These are phyloP conservation scores for Prinia subflava DNA, from an alignment of 2,113 vertebrate species.

Conservation along the genomic window DNA sequence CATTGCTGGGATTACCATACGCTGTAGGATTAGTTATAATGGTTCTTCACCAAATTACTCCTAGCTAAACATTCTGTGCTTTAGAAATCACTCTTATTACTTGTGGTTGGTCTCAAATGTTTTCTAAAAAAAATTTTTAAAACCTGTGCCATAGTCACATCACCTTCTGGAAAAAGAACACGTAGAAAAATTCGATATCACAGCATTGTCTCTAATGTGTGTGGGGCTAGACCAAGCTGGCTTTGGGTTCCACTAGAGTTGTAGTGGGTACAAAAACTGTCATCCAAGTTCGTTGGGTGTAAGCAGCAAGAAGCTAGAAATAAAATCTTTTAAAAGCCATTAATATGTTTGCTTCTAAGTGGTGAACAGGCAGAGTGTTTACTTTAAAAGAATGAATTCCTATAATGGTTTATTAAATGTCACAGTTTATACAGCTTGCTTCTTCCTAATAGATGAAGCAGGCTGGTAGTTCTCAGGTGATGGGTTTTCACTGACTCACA, in stretches of 20 bases:
- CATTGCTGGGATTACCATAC: neutral
- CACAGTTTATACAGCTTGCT: neutral
- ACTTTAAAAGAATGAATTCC: neutral
- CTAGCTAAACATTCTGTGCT: neutral
- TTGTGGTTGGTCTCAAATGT: neutral
- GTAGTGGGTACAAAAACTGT: neutral
- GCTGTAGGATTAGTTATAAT: neutral
- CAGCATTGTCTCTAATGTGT: neutral
- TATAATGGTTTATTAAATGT: neutral
- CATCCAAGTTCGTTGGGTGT: neutral
- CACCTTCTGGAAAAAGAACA: neutral
- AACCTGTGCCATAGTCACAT: neutral
- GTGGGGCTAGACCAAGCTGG: neutral
- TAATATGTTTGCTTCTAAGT: neutral
- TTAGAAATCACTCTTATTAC: neutral
- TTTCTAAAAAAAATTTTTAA: conserved; percentile 10
- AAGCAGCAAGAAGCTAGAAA: neutral
- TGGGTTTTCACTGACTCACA: neutral
- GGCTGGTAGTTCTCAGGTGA: neutral
- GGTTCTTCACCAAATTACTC: neutral
- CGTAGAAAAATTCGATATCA: neutral
- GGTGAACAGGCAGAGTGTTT: neutral
- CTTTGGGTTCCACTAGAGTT: neutral
- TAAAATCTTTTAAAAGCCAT: neutral
- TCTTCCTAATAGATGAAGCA: neutral